These are phyloP conservation scores for Megalurothrips usitatus DNA, from an alignment of 2,888 invertebrate genomes.

Conservation along the genomic window DNA sequence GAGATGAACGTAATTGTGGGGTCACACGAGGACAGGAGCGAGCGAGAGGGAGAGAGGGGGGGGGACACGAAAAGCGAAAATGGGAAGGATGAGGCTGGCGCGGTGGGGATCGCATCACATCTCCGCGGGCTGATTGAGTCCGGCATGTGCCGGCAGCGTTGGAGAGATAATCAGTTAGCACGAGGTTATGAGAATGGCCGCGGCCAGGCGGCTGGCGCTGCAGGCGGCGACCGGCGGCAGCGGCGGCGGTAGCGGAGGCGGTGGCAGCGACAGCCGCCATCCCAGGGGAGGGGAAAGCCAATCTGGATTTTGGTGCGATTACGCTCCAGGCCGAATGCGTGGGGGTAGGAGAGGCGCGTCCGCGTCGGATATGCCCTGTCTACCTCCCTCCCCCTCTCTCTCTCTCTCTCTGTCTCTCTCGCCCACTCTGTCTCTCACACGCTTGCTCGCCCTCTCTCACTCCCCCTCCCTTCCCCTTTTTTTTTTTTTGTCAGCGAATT, in stretches of 20 bases:
- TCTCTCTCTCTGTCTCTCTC: background rate
- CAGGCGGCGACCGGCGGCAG: background rate
- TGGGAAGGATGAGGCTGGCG: too few relatives aligned
- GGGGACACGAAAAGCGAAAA: too few relatives aligned
- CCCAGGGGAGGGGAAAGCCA: background rate
- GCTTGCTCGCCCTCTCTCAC: background rate
- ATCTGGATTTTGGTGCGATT: background rate
- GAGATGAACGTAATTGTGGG: too few relatives aligned
- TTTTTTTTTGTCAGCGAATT: too few relatives aligned
- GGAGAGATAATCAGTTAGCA: background rate
- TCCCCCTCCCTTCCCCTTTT: background rate
- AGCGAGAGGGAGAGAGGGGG: too few relatives aligned
- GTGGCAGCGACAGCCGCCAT: background rate
- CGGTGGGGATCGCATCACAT: background rate
- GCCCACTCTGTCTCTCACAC: background rate
- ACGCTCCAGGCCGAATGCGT: background rate
- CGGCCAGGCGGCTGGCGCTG: background rate
- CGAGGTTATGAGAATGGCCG: slow-evolving; percentile 5
- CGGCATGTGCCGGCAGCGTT: background rate
- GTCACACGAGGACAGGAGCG: too few relatives aligned
- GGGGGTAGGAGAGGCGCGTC: background rate
- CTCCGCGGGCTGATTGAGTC: background rate
- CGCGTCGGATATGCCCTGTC: background rate
- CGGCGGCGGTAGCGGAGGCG: background rate
- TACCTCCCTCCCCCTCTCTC: background rate